Evolutionary conservation across 2,113 vertebrate species (phyloP).

Genomic region (Galeopterus variegatus): DNA sequence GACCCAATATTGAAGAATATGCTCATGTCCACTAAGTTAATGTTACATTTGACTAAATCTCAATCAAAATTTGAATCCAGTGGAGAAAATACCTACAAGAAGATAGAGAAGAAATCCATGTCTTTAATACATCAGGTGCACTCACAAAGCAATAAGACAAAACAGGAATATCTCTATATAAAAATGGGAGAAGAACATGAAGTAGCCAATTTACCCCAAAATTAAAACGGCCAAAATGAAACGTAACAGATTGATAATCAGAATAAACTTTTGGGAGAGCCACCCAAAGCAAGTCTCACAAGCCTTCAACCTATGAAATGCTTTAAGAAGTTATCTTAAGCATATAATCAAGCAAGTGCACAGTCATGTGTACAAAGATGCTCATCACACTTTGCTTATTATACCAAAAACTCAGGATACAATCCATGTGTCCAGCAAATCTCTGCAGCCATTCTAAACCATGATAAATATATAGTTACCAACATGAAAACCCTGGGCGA

Average conservation of each 20-base stretch:
- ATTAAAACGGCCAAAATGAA: neutral
- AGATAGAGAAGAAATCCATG: conserved; percentile 9
- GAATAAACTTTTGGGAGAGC: neutral
- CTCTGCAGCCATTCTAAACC: neutral
- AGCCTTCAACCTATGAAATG: neutral
- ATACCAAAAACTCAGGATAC: neutral
- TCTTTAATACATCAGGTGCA: neutral
- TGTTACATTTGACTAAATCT: conserved; percentile 38
- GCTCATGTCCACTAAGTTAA: neutral
- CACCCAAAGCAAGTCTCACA: neutral
- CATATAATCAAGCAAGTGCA: conserved; percentile 5
- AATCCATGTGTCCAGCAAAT: neutral
- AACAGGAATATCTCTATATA: neutral
- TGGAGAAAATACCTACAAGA: neutral
- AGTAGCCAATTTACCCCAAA: neutral
- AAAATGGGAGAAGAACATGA: conserved; percentile 6
- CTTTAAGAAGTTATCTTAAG: neutral
- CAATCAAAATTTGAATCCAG: conserved; percentile 50
- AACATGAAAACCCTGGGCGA: neutral
- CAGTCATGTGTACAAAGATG: neutral
- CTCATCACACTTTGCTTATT: neutral
- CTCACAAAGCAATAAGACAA: neutral
- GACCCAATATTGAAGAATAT: conserved; percentile 30
- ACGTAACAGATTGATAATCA: neutral
- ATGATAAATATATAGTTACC: neutral